Conservation (phyloP, 2,888 invertebrate genomes). For the Epinotia ramella region DNA sequence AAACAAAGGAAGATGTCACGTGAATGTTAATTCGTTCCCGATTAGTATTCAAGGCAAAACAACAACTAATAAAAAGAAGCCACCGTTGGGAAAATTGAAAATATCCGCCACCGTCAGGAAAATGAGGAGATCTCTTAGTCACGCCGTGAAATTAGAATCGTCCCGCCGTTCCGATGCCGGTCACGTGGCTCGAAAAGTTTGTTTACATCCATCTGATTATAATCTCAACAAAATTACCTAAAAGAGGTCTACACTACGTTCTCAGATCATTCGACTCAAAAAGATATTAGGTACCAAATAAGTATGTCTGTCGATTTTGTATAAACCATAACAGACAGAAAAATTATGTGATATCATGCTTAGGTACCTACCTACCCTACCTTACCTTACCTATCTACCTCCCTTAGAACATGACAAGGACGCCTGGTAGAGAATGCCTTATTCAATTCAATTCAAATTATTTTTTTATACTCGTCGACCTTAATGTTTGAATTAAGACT, state of each 20-base stretch:
- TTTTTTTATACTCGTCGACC: too few species aligned
- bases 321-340: too few species aligned
- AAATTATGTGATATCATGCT: too few species aligned
- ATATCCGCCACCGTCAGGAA: conserved; percentile 83
- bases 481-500: too few species aligned
- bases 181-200: conserved; percentile 77
- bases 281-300: too few species aligned
- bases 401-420: too few species aligned
- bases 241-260: conserved; percentile 11
- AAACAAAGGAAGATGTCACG: conserved; percentile 65
- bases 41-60: conserved; percentile 83
- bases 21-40: conserved; percentile 73
- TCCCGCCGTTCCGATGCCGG: conserved; percentile 66
- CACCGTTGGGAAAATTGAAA: conserved; percentile 82
- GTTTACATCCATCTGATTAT: conserved; percentile 79
- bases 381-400: too few species aligned
- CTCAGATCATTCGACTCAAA: conserved; percentile 13
- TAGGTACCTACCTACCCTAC: too few species aligned
- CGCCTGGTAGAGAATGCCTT: too few species aligned
- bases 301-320: too few species aligned
- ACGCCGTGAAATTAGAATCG: conserved; percentile 79
- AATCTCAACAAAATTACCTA: conserved; percentile 37
- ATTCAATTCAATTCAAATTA: too few species aligned
- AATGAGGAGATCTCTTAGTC: conserved; percentile 79
- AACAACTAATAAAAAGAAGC: conserved; percentile 83